Conservation (phyloP, 2,797 vertebrate species). For the Tauraco hartlaubi region DNA sequence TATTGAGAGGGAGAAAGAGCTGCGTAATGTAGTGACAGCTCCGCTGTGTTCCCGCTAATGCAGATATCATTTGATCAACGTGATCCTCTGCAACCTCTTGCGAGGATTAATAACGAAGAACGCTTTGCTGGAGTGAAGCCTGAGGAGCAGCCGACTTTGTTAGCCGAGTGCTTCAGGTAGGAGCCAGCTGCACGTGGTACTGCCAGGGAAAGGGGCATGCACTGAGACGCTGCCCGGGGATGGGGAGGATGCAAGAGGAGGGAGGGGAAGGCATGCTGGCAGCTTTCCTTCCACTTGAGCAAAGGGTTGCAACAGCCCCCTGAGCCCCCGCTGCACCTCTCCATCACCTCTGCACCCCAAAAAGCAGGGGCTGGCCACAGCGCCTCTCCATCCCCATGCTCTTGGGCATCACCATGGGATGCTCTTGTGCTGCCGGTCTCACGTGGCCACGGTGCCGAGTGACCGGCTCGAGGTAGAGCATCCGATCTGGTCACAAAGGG, state of each 20-base stretch:
- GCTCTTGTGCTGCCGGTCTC: not conserved
- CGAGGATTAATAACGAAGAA: constrained; percentile 17
- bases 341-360: not conserved
- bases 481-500: not conserved
- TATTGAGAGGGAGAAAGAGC: not conserved
- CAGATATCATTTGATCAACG: constrained; percentile 36
- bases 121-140: not conserved
- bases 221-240: not conserved
- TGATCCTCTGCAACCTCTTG: not conserved
- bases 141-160: not conserved
- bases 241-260: not conserved
- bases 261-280: not conserved
- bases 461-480: not conserved
- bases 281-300: not conserved
- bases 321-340: not conserved
- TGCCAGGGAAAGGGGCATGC: not conserved
- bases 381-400: accelerated
- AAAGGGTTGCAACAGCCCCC: not conserved
- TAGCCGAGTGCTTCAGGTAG: not conserved
- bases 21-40: not conserved
- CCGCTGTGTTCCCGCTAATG: not conserved
- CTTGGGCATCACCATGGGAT: not conserved
- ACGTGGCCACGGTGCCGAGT: accelerated
- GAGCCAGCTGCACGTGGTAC: not conserved
- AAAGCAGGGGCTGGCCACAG: accelerated